phyloP scores from a whole-genome alignment of 2,888 invertebrate species.

The Coenonympha glycerion region DNA sequence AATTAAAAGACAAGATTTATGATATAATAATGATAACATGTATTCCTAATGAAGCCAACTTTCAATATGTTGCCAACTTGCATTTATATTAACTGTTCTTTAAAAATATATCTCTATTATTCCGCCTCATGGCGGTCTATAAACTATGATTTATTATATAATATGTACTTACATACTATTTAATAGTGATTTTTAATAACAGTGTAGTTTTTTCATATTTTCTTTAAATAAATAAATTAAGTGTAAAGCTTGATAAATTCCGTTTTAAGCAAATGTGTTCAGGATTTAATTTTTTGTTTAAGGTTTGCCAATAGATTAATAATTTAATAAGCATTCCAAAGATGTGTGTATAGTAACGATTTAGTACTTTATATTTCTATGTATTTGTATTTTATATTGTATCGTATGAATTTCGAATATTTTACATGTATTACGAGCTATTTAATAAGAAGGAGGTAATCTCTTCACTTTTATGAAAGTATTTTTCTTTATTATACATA shows the following conservation, averaged over 20 bases:
- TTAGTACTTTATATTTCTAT: constrained; percentile 30
- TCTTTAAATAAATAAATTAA: neutral
- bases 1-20: constrained; percentile 47
- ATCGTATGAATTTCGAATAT: constrained; percentile 17
- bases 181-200: neutral
- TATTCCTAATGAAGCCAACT: constrained; percentile 49
- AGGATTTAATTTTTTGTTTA: neutral
- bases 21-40: constrained; percentile 25
- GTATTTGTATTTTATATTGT: constrained; percentile 25
- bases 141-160: neutral
- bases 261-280: neutral
- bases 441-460: neutral
- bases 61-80: constrained; percentile 49
- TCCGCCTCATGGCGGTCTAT: neutral
- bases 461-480: neutral
- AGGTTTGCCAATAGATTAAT: neutral
- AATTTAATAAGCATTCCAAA: constrained; percentile 55
- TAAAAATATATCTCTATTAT: neutral
- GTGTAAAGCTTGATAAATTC: neutral
- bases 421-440: constrained; percentile 3
- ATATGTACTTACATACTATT: neutral
- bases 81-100: constrained; percentile 34
- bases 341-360: constrained; percentile 50
- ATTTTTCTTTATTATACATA: constrained; percentile 1
- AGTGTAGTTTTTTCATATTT: neutral